Percentiles rank a stretch among this genome's conserved stretches.
These are phyloP conservation scores for Caenorhabditis virilis DNA, from an alignment of 2,888 invertebrate genomes.

Conservation along the genomic window DNA sequence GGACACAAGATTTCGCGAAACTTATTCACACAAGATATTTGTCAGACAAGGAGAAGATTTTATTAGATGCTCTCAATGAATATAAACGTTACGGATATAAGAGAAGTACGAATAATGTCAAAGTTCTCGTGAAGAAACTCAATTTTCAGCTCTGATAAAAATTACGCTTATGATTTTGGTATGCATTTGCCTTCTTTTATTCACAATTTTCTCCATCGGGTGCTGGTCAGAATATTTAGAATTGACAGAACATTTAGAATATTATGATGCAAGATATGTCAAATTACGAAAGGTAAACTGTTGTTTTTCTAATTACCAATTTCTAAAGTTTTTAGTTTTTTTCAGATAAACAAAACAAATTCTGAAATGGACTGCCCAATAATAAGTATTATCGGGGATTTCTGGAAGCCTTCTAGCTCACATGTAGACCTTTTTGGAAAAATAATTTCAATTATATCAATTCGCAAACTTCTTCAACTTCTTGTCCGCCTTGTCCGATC, in stretches of 20 bases:
- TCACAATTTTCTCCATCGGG: conserved; percentile 30
- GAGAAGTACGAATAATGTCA: conserved; percentile 11
- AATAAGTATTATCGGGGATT: conserved; percentile 16
- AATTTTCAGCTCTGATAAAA: conserved; percentile 17
- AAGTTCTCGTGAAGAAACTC: too few species aligned
- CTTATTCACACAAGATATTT: conserved; percentile 22
- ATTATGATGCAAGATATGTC: conserved; percentile 33
- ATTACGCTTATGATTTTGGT: conserved; percentile 15
- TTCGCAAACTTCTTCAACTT: conserved; percentile 28
- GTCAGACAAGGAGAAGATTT: conserved; percentile 26
- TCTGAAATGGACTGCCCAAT: conserved; percentile 18
- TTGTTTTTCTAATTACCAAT: too few species aligned
- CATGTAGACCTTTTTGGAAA: conserved; percentile 34
- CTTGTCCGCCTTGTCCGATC: conserved; percentile 27
- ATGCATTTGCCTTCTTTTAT: conserved; percentile 19
- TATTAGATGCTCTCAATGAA: conserved; percentile 21
- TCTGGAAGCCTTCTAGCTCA: conserved; percentile 29
- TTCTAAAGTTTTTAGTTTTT: too few species aligned
- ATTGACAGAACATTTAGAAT: conserved; percentile 29
- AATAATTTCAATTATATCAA: conserved; percentile 34
- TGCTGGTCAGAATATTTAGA: conserved; percentile 36
- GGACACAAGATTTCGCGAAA: conserved; percentile 22
- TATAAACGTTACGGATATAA: conserved; percentile 32
- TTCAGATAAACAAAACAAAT: background rate
- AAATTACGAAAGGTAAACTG: conserved; percentile 4